Evolutionary conservation across 2,888 invertebrate species (phyloP).

Genomic region (Priapulus caudatus): DNA sequence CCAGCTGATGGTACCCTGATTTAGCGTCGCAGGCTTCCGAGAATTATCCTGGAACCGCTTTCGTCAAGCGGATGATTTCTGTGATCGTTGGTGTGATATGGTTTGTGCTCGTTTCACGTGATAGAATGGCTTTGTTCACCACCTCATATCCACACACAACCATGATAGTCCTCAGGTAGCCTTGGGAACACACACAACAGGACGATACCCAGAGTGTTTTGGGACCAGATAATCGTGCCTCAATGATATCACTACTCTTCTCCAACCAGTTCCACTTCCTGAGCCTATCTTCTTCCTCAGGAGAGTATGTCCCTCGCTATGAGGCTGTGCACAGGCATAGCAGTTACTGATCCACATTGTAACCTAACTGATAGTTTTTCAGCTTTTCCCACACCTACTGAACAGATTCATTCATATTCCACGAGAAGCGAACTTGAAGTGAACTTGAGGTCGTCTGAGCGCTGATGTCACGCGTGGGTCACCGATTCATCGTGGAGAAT

Average conservation of each 20-base stretch:
- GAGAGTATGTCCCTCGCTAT: slow-evolving; percentile 21
- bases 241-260: slow-evolving; percentile 13
- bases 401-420: too few species aligned
- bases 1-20: slow-evolving; percentile 35
- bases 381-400: too few species aligned
- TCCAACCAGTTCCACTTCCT: slow-evolving; percentile 7
- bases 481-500: too few species aligned
- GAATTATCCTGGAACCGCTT: slow-evolving; percentile 17
- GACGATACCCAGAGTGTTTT: slow-evolving; percentile 17
- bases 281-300: slow-evolving; percentile 15
- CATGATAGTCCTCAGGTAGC: slow-evolving; percentile 10
- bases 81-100: slow-evolving; percentile 12
- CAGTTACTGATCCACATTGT: background rate
- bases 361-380: too few species aligned
- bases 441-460: too few species aligned
- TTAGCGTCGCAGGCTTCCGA: slow-evolving; percentile 33
- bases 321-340: slow-evolving; percentile 16
- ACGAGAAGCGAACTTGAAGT: too few species aligned
- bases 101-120: too few species aligned
- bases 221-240: slow-evolving; percentile 10
- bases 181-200: slow-evolving; percentile 14
- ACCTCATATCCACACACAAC: slow-evolving; percentile 15
- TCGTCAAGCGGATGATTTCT: slow-evolving; percentile 11
- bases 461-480: too few species aligned
- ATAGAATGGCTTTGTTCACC: slow-evolving; percentile 11